Percentiles rank a stretch among this genome's conserved stretches.
Evolutionary conservation across 2,888 invertebrate species (phyloP).

Genomic region (Drosophila limbata): DNA sequence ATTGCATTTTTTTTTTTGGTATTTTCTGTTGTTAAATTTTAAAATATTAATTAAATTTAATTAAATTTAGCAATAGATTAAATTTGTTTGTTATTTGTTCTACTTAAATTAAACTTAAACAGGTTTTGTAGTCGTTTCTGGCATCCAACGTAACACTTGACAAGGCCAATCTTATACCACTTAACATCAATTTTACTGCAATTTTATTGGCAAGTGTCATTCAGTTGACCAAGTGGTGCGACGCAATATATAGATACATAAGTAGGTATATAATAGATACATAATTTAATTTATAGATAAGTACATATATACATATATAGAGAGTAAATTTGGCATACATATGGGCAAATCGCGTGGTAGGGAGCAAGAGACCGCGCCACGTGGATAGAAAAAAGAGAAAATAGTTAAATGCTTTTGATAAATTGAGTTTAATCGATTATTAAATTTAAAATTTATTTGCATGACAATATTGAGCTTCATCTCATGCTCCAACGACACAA

Average conservation of each 20-base stretch:
- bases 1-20: constrained; percentile 35
- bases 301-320: constrained; percentile 9
- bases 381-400: constrained; percentile 78
- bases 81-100: constrained; percentile 79
- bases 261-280: constrained; percentile 12
- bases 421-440: constrained; percentile 45
- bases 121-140: constrained; percentile 86
- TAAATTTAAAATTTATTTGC: constrained; percentile 33
- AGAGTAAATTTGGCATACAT: constrained; percentile 44
- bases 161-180: constrained; percentile 85
- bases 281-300: constrained; percentile 14
- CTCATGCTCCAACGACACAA: constrained; percentile 19
- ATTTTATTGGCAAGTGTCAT: constrained; percentile 8
- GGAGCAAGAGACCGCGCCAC: constrained; percentile 70
- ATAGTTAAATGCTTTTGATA: constrained; percentile 72
- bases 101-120: constrained; percentile 84
- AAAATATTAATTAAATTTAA: constrained; percentile 58
- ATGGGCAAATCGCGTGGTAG: constrained; percentile 55
- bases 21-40: constrained; percentile 49
- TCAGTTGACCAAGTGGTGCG: constrained; percentile 10
- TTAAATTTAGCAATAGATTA: constrained; percentile 73
- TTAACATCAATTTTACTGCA: constrained; percentile 85
- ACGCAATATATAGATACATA: constrained; percentile 22
- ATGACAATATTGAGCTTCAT: constrained; percentile 25
- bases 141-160: constrained; percentile 85